Evolutionary conservation across 2,888 invertebrate genomes (phyloP).

Genomic region (Pristionchus fissidentatus): DNA sequence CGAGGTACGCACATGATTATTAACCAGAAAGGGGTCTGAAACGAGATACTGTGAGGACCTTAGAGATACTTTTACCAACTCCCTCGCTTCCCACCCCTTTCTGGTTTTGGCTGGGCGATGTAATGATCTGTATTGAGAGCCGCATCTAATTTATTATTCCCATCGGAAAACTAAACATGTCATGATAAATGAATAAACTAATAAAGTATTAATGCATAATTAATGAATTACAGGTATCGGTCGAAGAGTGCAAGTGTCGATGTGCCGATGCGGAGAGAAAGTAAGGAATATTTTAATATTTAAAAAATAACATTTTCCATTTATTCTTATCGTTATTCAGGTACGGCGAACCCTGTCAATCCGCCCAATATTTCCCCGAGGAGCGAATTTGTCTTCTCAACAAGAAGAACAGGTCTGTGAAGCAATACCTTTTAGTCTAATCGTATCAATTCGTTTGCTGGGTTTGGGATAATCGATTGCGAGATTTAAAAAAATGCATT

Average conservation of each 20-base stretch:
- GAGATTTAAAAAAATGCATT: not conserved
- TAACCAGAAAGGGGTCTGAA: not conserved
- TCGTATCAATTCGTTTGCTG: no score
- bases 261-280: conserved; percentile 61
- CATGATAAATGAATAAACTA: no score
- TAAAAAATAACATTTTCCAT: not conserved
- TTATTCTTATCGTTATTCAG: conserved; percentile 14
- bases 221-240: conserved; percentile 50
- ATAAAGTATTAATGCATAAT: no score
- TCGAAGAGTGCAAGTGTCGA: conserved; percentile 64
- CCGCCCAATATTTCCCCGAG: conserved; percentile 73
- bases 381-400: conserved; percentile 73
- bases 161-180: not conserved
- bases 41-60: no score
- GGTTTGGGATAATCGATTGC: no score
- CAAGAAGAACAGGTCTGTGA: conserved; percentile 69
- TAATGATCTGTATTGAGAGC: no score
- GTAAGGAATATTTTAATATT: not conserved
- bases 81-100: no score
- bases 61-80: no score
- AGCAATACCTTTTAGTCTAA: no score
- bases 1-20: conserved; percentile 48
- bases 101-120: no score
- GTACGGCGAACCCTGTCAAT: conserved; percentile 72
- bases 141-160: no score